phyloP scores from a whole-genome alignment of 2,888 invertebrate species.

The Synanthedon formicaeformis region DNA sequence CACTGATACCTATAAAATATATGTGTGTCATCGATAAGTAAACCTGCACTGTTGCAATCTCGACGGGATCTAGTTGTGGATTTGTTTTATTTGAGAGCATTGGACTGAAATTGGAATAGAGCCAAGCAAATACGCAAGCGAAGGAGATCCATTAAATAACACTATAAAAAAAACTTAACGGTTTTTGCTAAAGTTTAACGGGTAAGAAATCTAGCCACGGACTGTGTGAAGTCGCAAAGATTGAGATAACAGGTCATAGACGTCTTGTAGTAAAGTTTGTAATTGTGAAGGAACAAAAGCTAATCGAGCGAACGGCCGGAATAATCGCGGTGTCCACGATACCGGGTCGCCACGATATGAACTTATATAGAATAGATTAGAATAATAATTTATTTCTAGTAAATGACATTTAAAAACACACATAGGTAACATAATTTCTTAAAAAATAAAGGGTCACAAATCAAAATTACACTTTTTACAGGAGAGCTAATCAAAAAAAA shows the following conservation, averaged over 20 bases:
- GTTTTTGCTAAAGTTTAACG: neutral
- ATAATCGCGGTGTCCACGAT: neutral
- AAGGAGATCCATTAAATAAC: neutral
- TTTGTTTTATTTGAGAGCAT: neutral
- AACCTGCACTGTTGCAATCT: neutral
- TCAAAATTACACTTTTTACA: no score
- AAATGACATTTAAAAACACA: no score
- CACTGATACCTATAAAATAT: no score
- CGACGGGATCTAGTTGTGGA: neutral
- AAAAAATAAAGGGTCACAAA: no score
- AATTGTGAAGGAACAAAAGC: neutral
- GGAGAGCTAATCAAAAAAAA: no score
- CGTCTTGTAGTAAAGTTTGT: neutral
- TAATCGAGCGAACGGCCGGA: slow-evolving; percentile 1
- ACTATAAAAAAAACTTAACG: neutral
- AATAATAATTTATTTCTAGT: no score
- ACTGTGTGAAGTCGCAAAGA: neutral
- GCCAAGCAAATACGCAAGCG: neutral
- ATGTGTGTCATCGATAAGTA: no score
- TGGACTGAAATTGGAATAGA: neutral
- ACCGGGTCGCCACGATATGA: neutral
- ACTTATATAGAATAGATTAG: no score
- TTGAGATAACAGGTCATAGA: neutral
- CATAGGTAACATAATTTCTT: no score
- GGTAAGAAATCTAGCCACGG: neutral